Evolutionary conservation across 2,888 invertebrate species (phyloP), one percentile per base, ranked within the genome.

Genomic region (Acleris sparsana): DNA sequence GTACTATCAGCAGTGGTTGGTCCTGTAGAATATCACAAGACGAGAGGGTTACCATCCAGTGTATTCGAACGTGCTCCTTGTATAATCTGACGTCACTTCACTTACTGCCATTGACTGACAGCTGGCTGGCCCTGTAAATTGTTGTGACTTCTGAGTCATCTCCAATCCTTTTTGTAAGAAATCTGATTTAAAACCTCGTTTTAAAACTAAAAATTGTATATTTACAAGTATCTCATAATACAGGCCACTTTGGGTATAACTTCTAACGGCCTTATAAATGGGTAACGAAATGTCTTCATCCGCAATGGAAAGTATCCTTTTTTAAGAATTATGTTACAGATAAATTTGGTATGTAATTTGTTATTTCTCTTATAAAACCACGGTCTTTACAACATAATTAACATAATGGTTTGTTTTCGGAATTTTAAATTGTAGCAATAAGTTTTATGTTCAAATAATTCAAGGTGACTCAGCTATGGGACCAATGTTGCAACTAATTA

Each of bases 301-400:
- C 74, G 95, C 96, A 79, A 97, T 97, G 97, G 97, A 97, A 94
- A 97, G 97, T 97, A 96, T 96, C 96, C 96, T 96, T 96, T 95
- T 89, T 69, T 73, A 63, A 65, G 16, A 62, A 29, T 57, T 49
- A 71, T 70, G 71, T 67, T 73, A 64, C 29, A 48, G 17, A 52
- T 55, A 1, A 44, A 57, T 63, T 1, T 49, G 22, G 25, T 66
- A 68, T 22, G 48, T 20, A 25, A 9, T 58, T 46, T 53, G 51
- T 60, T 53, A 39, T 39, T 39, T 39, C 39, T 13, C 39, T 3
- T 39, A 11, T 13, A 13, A 39, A 39, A 13, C 39, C 13, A 39
- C 11, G 11, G 13, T 39, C 11, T 11, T 39, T 39, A 39, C 33
- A 33, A 13, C 4, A 1, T 39, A 39, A 13, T 13, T 4, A 39